Evolutionary conservation across 1,140 invertebrate species (phyloP).

Genomic region (Cydia amplana): DNA sequence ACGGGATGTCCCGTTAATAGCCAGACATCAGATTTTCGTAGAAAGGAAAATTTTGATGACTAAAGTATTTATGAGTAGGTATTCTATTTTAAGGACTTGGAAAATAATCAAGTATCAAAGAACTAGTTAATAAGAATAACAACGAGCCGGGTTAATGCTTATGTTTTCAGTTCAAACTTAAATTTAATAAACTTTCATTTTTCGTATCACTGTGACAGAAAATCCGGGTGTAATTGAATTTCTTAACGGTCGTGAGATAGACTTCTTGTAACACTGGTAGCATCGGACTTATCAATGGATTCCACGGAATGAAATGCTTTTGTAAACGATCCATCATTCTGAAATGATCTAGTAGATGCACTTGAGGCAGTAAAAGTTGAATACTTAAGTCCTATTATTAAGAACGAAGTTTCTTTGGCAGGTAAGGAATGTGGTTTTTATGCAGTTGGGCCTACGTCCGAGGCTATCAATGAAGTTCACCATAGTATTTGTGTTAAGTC

Average conservation of each 20-base stretch:
- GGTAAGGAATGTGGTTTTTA: constrained; percentile 59
- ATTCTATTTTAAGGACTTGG: neutral
- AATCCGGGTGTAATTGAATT: constrained; percentile 57
- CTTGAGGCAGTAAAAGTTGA: constrained; percentile 41
- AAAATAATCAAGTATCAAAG: neutral
- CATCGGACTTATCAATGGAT: constrained; percentile 77
- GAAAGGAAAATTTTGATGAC: neutral
- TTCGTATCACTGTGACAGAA: constrained; percentile 22
- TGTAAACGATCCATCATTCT: constrained; percentile 70
- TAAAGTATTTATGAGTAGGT: no score
- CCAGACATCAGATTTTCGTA: neutral
- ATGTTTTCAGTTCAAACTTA: neutral
- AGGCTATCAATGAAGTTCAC: constrained; percentile 78
- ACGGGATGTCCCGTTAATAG: neutral
- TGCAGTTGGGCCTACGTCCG: constrained; percentile 69
- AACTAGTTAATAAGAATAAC: neutral
- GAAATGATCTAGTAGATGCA: constrained; percentile 61
- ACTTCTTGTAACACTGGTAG: constrained; percentile 76
- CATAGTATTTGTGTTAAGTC: constrained; percentile 77
- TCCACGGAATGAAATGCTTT: constrained; percentile 76
- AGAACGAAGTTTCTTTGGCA: constrained; percentile 45
- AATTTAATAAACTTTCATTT: constrained; percentile 40
- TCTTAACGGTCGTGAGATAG: constrained; percentile 68
- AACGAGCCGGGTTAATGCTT: neutral
- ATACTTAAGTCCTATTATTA: constrained; percentile 45